These are phyloP conservation scores for Autographa gamma DNA, from an alignment of 2,888 invertebrate species.

Conservation along the genomic window DNA sequence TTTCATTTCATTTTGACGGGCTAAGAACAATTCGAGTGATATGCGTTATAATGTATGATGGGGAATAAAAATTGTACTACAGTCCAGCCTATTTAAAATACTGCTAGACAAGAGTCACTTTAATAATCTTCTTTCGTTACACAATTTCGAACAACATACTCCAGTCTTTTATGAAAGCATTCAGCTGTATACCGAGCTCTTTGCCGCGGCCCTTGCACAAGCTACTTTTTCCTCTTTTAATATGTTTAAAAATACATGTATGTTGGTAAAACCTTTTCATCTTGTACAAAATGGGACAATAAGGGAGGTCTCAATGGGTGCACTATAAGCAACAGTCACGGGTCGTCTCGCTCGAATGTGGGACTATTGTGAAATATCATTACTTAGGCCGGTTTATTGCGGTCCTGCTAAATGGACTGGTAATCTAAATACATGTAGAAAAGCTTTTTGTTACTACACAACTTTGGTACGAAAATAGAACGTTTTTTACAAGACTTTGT, in stretches of 20 bases:
- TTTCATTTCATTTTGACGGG: no score
- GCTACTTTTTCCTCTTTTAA: background rate
- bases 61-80: no score
- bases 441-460: background rate
- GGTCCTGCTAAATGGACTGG: background rate
- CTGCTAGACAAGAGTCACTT: no score
- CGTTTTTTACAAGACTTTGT: no score
- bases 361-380: slow-evolving; percentile 1
- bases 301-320: background rate
- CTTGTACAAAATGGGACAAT: background rate
- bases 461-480: background rate
- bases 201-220: no score
- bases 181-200: no score
- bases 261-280: background rate
- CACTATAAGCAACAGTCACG: background rate
- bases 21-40: no score
- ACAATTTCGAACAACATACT: no score
- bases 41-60: no score
- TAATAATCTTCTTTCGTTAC: no score
- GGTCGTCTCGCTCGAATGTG: background rate
- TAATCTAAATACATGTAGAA: background rate
- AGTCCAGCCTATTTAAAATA: no score
- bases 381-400: background rate
- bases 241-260: background rate
- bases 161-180: no score